phyloP scores from a whole-genome alignment of 2,113 vertebrate genomes.

The Excalfactoria chinensis region DNA sequence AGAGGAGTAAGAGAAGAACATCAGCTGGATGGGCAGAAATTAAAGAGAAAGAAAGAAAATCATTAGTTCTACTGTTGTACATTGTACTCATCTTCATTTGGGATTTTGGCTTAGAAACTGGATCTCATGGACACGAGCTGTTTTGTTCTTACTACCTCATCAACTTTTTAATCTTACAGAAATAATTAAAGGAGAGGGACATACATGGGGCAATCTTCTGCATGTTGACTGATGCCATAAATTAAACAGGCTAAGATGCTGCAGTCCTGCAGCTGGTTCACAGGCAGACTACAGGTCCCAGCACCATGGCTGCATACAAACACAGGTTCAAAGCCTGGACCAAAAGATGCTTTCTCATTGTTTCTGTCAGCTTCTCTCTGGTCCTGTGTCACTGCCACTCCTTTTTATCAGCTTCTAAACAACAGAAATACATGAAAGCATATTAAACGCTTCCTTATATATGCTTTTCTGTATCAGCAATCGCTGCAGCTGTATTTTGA shows the following conservation, averaged over 20 bases:
- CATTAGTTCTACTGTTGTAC: neutral
- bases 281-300: neutral
- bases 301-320: neutral
- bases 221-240: rapidly evolving
- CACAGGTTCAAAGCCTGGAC: neutral
- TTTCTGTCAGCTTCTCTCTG: neutral
- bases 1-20: neutral
- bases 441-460: neutral
- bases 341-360: neutral
- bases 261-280: neutral
- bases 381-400: neutral
- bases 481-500: neutral
- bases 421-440: neutral
- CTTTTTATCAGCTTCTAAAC: neutral
- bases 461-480: neutral
- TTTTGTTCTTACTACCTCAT: neutral
- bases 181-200: neutral
- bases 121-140: neutral
- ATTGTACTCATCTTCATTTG: neutral
- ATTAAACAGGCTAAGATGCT: neutral
- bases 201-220: neutral
- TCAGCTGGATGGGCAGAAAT: neutral
- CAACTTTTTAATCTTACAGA: neutral
- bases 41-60: neutral
- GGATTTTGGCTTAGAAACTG: neutral